These are phyloP conservation scores for Kryptolebias marmoratus DNA, from an alignment of 2,113 vertebrate species.

Conservation along the genomic window DNA sequence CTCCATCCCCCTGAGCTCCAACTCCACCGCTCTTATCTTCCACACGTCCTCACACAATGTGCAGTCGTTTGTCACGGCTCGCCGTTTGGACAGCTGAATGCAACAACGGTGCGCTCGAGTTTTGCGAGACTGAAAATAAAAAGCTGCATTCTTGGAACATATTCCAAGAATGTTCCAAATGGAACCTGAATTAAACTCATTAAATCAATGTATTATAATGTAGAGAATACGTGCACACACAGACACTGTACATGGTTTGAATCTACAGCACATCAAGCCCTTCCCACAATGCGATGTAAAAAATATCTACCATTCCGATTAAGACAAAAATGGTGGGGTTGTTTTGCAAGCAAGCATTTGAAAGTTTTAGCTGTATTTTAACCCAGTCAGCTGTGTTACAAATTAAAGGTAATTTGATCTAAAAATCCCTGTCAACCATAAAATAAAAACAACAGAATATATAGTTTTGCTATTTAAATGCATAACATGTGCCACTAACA, in stretches of 20 bases:
- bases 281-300: neutral
- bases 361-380: too few species aligned
- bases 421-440: too few species aligned
- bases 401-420: too few species aligned
- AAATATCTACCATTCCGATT: too few species aligned
- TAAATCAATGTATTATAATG: neutral
- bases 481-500: too few species aligned
- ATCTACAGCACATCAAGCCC: neutral
- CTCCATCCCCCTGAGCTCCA: slow-evolving; percentile 57
- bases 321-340: too few species aligned
- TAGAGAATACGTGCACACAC: neutral
- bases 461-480: too few species aligned
- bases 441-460: too few species aligned
- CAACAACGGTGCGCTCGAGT: slow-evolving; percentile 1
- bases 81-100: slow-evolving; percentile 45
- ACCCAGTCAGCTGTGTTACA: too few species aligned
- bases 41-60: slow-evolving; percentile 47
- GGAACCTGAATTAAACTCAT: neutral
- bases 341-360: too few species aligned
- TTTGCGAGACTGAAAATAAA: neutral
- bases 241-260: neutral
- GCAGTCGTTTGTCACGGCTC: slow-evolving; percentile 55
- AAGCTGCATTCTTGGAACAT: neutral
- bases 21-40: slow-evolving; percentile 55
- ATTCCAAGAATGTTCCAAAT: neutral